Percentiles rank a stretch among this genome's conserved stretches.
Conservation (phyloP, 2,888 invertebrate species). For the Heliconius hortense region DNA sequence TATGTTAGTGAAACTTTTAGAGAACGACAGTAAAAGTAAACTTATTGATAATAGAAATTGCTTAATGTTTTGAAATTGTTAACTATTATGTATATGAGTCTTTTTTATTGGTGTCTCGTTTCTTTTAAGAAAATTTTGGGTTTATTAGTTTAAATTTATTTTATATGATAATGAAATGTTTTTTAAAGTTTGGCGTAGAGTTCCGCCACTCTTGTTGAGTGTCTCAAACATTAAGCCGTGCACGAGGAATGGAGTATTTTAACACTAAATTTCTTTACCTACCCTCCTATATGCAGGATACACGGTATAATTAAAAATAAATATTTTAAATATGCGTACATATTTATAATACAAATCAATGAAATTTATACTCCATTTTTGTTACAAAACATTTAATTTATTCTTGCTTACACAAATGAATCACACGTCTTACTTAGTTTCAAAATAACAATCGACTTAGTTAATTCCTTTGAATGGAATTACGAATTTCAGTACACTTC, state of each 20-base stretch:
- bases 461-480: slow-evolving; percentile 2
- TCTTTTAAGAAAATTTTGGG: neutral
- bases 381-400: slow-evolving; percentile 7
- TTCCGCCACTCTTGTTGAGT: neutral
- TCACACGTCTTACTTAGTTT: slow-evolving; percentile 1
- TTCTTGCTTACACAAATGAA: slow-evolving; percentile 5
- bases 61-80: neutral
- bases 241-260: neutral
- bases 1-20: slow-evolving; percentile 17
- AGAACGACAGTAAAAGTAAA: slow-evolving; percentile 11
- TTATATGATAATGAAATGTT: neutral
- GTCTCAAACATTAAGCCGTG: neutral
- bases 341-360: neutral
- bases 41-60: slow-evolving; percentile 1
- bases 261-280: neutral
- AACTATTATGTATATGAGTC: neutral
- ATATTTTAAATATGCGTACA: neutral
- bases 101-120: neutral
- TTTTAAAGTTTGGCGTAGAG: neutral
- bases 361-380: neutral
- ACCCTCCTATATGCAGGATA: neutral
- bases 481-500: neutral
- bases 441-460: slow-evolving; percentile 14
- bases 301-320: neutral
- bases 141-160: neutral